Evolutionary conservation across 2,888 invertebrate genomes (phyloP), one percentile per base, ranked within the genome.

Genomic region (Latrodectus hesperus): DNA sequence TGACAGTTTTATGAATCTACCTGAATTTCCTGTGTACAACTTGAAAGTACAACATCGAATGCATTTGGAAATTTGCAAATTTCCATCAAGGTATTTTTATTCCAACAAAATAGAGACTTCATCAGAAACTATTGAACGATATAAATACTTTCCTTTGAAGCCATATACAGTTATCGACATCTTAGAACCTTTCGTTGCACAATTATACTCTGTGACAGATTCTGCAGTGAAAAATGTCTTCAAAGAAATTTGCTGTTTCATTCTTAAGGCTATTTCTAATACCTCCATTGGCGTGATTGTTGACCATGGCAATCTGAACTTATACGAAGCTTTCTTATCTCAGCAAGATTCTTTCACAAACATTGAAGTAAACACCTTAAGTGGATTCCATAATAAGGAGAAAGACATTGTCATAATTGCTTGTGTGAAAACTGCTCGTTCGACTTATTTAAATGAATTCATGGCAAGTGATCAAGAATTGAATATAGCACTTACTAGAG

Each of bases 371-470:
- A 95, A 95, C 91, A 96, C 96, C 0, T 95, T 96, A 73, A 96
- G 97, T 92, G 95, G 96, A 89, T 97, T 96, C 93, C 97, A 98
- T 92, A 97, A 98, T 0, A 94, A 96, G 91, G 97, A 98, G 93
- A 95, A 95, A 85, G 97, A 97, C 92, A 94, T 98, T 70, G 95
- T 98, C 87, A 94, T 98, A 84, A 94, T 97, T 90, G 96, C 97
- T 0, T 95, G 96, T 92, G 97, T 97, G 1, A 94, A 97, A 89
- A 95, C 95, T 72, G 93, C 93, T 22, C 95, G 95, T 65, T 49
- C 84, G 9, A 88, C 90, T 16, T 88, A 91, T 6, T 90, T 90
- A 17, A 94, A 96, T 83, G 96, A 96, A 90, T 97, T 97, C 93
- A 93, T 97, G 74, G 93, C 94, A 0, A 95, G 96, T 92, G 94